phyloP scores from a whole-genome alignment of 2,113 vertebrate genomes.

The Bagarius yarrelli region DNA sequence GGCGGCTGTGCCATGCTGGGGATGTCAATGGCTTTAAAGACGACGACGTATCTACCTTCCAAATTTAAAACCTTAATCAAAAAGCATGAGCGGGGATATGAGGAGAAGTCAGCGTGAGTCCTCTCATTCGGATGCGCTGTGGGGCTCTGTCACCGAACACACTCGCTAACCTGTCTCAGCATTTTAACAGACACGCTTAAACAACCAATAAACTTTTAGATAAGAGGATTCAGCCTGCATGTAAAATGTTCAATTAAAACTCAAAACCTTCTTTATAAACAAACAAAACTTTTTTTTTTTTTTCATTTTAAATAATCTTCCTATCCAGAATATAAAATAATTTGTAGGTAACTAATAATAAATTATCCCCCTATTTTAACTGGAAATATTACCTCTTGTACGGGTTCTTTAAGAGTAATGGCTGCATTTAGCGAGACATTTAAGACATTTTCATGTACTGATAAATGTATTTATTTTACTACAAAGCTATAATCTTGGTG shows the following conservation, averaged over 20 bases:
- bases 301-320: too few relatives aligned
- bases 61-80: slow-evolving; percentile 54
- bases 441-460: too few relatives aligned
- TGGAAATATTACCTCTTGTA: too few relatives aligned
- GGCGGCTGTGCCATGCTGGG: slow-evolving; percentile 41
- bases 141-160: slow-evolving; percentile 43
- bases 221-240: background rate
- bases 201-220: slow-evolving; percentile 3
- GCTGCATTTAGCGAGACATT: too few relatives aligned
- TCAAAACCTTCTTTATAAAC: too few relatives aligned
- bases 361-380: too few relatives aligned
- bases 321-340: too few relatives aligned
- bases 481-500: too few relatives aligned
- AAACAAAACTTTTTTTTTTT: too few relatives aligned
- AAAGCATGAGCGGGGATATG: slow-evolving; percentile 40
- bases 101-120: slow-evolving; percentile 43
- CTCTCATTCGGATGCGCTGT: slow-evolving; percentile 39
- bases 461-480: too few relatives aligned
- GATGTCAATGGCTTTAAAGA: slow-evolving; percentile 51
- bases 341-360: too few relatives aligned
- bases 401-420: too few relatives aligned
- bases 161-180: slow-evolving; percentile 15
- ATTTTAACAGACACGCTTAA: background rate
- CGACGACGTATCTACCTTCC: slow-evolving; percentile 45
- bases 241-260: background rate